Evolutionary conservation across 2,797 vertebrate species (phyloP).

Genomic region (Typhlichthys subterraneus): DNA sequence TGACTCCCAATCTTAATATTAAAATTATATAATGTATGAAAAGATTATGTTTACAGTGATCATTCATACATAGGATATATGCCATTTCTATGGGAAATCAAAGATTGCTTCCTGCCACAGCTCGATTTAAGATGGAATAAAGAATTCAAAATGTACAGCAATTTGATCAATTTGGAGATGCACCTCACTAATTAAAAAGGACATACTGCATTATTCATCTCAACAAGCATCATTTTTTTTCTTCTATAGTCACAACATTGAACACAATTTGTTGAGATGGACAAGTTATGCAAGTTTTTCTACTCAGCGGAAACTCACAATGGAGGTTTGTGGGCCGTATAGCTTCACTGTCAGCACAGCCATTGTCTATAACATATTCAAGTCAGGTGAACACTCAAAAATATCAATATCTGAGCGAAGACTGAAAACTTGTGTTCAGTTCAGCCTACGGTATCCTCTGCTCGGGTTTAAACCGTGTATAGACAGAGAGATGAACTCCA

Average conservation of each 20-base stretch:
- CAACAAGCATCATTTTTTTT: not conserved
- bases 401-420: constrained; percentile 6
- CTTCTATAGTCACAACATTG: not conserved
- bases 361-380: constrained; percentile 1
- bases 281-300: constrained; percentile 20
- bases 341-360: not conserved
- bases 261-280: constrained; percentile 11
- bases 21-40: constrained; percentile 46
- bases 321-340: constrained; percentile 6
- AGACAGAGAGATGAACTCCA: constrained; percentile 4
- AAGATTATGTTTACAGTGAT: too few relatives aligned
- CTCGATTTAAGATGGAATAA: constrained; percentile 9
- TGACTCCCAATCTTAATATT: not conserved
- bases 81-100: constrained; percentile 22
- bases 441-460: constrained; percentile 9
- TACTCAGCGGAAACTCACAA: constrained; percentile 7
- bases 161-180: constrained; percentile 4
- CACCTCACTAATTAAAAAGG: not conserved
- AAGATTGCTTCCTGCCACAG: constrained; percentile 9
- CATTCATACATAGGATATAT: constrained; percentile 24
- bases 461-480: constrained; percentile 8
- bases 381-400: constrained; percentile 9
- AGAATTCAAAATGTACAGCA: not conserved
- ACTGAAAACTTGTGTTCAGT: not conserved
- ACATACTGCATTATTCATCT: too few relatives aligned